Base-by-base conservation (phyloP, 2,888 invertebrate genomes). In the Micoletzkya japonica region DNA sequence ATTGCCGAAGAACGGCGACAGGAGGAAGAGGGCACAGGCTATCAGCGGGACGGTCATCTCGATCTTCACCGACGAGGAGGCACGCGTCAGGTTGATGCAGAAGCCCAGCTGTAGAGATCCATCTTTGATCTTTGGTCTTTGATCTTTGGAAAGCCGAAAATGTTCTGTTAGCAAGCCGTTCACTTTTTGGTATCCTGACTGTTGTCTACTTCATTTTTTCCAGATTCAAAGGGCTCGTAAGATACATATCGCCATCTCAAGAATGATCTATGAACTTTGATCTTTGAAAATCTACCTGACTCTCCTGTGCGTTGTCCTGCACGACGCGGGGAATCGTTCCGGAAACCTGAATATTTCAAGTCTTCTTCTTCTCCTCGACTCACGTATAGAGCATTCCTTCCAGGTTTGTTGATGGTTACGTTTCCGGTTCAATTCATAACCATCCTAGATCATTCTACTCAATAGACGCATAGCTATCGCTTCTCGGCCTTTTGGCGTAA, bases 31-130 rank as follows among this genome's bases (percentile, higher is more conserved):
- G 52, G 82, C 77, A 37, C 76, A 76, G 52, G 80, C 77, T 74
- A 81, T 78, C 32, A 80, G 71, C 37, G 82, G 81, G n/a, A 82
- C 77, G 6, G 80, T 75, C 37, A 84, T 67, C 57, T 84, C 84
- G 54, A 82, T 77, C 63, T 80, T 77, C 50, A 84, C 71, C 2
- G 84, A 74, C 7, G 79, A 77, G 2, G 80, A 76, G n/a, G 81
- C 78, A 44, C 84, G 74, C 68, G 84, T 83, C 56, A 84, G 74
- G 57, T 84, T 84, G 60, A 84, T 74, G 70, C 84, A 84, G 77
- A 84, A 84, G 34, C 82, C 81, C 28, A 84, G 74, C 74, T 83
- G 76, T 49, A 75, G 60, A 60, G 49, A n/a, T 50, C n/a, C 30
- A n/a, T 4, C 26, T 50, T n/a, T 28, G 56, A 32, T 17, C 17